These are phyloP conservation scores for Andrena chrysosceles DNA, from an alignment of 2,888 invertebrate species.

Conservation along the genomic window DNA sequence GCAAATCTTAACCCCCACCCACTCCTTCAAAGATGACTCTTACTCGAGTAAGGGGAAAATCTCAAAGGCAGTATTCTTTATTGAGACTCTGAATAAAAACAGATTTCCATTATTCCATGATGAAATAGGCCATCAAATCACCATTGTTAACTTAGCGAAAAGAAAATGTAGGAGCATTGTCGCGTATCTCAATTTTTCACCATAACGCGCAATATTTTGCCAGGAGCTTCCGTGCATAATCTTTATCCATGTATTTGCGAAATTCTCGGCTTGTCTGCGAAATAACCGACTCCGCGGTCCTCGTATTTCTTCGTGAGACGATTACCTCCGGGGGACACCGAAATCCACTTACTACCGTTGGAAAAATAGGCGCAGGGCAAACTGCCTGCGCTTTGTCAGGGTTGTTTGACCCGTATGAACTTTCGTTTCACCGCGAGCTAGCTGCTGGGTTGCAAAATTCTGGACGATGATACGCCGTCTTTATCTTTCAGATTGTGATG, in stretches of 20 bases:
- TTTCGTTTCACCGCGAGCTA: conserved; percentile 11
- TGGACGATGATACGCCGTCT: not conserved
- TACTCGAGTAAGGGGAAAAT: not conserved
- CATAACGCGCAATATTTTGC: not conserved
- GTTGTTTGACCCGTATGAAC: conserved; percentile 15
- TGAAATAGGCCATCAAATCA: no score
- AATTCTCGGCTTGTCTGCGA: conserved; percentile 10
- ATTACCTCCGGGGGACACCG: conserved; percentile 51
- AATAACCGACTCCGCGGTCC: conserved; percentile 24
- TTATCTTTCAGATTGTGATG: not conserved
- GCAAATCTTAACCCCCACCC: no score
- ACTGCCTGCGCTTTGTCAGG: conserved; percentile 52
- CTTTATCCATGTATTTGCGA: conserved; percentile 44
- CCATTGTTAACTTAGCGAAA: not conserved
- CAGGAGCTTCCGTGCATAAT: conserved; percentile 30
- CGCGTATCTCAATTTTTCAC: not conserved
- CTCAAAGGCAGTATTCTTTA: not conserved
- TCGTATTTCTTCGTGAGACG: conserved; percentile 48
- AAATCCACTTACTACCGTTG: conserved; percentile 51
- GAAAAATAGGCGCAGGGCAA: conserved; percentile 36
- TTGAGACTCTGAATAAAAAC: not conserved
- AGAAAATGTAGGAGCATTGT: not conserved
- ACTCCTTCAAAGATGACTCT: no score
- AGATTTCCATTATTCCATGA: not conserved
- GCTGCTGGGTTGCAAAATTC: not conserved